These are phyloP conservation scores for Zenarchopterus dispar DNA, from an alignment of 2,797 vertebrate species.

Conservation along the genomic window DNA sequence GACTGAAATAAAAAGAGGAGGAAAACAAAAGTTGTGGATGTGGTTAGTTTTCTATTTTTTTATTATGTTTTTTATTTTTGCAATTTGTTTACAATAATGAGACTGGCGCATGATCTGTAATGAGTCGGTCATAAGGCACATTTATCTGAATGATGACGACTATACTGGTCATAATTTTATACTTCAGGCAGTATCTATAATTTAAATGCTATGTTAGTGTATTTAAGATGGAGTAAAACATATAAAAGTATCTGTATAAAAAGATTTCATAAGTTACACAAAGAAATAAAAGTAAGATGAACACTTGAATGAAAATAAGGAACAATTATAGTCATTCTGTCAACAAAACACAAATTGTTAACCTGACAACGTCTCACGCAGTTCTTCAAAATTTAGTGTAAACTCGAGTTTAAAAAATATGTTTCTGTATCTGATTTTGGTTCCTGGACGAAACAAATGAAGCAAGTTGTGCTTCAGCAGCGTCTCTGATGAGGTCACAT, in stretches of 20 bases:
- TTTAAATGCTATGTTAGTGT: constrained; percentile 6
- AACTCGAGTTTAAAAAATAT: not conserved
- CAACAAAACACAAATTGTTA: not conserved
- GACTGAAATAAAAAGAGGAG: constrained; percentile 88
- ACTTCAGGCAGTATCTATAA: not conserved
- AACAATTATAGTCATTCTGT: no score
- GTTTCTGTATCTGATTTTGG: not conserved
- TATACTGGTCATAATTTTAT: not conserved
- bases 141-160: constrained; percentile 6
- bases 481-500: constrained; percentile 76
- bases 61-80: constrained; percentile 14
- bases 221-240: constrained; percentile 14
- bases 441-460: not conserved
- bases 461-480: not conserved
- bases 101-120: not conserved
- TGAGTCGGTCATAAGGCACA: not conserved
- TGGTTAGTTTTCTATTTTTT: constrained; percentile 19
- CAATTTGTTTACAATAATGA: constrained; percentile 1
- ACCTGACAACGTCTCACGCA: not conserved
- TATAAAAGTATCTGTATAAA: constrained; percentile 31
- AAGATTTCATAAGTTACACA: constrained; percentile 33
- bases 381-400: constrained; percentile 2
- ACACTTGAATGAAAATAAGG: constrained; percentile 1
- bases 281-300: constrained; percentile 5
- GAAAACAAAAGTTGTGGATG: constrained; percentile 49